phyloP scores from a whole-genome alignment of 2,888 invertebrate genomes.

The Adineta ricciae region DNA sequence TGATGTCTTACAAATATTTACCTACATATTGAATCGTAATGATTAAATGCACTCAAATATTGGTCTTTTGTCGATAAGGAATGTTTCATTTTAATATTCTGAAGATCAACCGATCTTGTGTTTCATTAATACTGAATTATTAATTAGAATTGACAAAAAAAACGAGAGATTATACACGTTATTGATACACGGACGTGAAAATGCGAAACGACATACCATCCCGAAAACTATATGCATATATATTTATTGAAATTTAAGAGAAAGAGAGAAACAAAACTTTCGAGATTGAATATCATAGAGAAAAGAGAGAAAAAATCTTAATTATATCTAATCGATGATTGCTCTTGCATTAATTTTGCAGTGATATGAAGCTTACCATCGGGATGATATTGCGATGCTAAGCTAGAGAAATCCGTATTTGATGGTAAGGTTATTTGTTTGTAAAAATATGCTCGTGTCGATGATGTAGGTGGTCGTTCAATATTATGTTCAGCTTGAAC shows the following conservation, averaged over 20 bases:
- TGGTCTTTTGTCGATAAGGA: background rate
- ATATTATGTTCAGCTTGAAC: slow-evolving; percentile 8
- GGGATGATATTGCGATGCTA: background rate
- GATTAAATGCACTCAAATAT: background rate
- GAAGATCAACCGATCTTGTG: too few relatives aligned
- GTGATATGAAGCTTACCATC: background rate
- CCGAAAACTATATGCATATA: background rate
- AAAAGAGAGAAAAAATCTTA: background rate
- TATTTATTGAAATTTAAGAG: background rate
- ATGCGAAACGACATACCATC: background rate
- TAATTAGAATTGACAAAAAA: too few relatives aligned
- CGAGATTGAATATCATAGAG: background rate
- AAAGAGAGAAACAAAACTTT: background rate
- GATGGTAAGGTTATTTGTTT: slow-evolving; percentile 6
- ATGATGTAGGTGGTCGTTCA: background rate
- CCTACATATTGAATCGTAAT: background rate
- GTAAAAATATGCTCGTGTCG: background rate
- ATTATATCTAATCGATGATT: background rate
- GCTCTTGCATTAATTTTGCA: background rate
- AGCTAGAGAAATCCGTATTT: background rate
- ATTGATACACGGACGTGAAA: too few relatives aligned
- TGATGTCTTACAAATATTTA: background rate
- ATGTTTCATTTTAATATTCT: background rate
- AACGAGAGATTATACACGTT: too few relatives aligned
- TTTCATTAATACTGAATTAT: too few relatives aligned